phyloP scores from a whole-genome alignment of 1,140 invertebrate genomes.

The Papilio dardanus region DNA sequence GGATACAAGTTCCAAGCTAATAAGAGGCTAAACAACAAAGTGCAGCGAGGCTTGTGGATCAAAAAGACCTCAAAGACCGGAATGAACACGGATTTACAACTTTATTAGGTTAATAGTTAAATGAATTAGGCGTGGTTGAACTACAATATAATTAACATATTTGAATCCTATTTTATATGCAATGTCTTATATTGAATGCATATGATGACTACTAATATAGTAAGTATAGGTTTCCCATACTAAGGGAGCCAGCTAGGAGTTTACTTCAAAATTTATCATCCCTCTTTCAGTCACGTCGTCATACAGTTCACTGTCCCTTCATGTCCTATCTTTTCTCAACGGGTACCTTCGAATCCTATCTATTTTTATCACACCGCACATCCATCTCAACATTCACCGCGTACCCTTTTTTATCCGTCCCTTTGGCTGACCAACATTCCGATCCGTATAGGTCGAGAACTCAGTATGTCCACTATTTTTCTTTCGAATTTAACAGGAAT shows the following conservation, averaged over 20 bases:
- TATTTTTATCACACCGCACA: slow-evolving; percentile 9
- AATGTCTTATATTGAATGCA: no score
- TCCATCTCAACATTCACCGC: slow-evolving; percentile 19
- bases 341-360: not conserved
- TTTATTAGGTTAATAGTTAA: slow-evolving; percentile 12
- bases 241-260: no score
- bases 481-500: not conserved
- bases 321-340: slow-evolving; percentile 10
- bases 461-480: slow-evolving; percentile 1
- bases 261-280: not conserved
- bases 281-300: not conserved
- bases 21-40: slow-evolving; percentile 40
- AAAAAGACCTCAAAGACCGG: slow-evolving; percentile 25
- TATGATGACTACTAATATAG: no score
- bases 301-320: slow-evolving; percentile 7
- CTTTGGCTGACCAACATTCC: slow-evolving; percentile 15
- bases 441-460: slow-evolving; percentile 11
- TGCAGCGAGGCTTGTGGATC: slow-evolving; percentile 37
- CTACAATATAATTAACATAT: not conserved
- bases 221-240: no score
- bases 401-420: slow-evolving; percentile 15
- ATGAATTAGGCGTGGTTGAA: not conserved
- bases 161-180: not conserved
- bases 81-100: not conserved
- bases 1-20: slow-evolving; percentile 13